Evolutionary conservation across 2,888 invertebrate species (phyloP).

Genomic region (Tridacna gigas): DNA sequence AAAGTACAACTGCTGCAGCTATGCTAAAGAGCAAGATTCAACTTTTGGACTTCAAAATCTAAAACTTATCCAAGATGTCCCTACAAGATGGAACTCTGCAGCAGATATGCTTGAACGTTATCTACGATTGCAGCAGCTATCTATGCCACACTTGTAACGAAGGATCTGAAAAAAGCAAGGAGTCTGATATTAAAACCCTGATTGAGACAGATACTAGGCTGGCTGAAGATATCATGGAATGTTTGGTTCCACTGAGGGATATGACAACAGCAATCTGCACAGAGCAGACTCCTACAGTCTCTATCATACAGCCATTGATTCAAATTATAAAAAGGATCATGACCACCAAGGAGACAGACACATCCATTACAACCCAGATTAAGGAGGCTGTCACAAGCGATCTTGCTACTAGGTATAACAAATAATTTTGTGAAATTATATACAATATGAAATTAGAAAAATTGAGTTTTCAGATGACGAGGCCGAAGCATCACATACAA

Average conservation of each 20-base stretch:
- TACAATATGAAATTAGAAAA: no score
- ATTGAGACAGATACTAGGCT: background rate
- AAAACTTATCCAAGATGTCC: conserved; percentile 34
- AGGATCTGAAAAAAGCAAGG: background rate
- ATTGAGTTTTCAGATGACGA: no score
- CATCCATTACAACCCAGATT: background rate
- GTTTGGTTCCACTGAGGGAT: conserved; percentile 21
- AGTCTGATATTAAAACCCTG: background rate
- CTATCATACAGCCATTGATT: conserved; percentile 19
- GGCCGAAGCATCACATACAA: no score
- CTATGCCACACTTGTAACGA: background rate
- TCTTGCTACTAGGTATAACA: background rate
- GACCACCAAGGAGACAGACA: background rate
- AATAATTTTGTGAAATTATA: no score
- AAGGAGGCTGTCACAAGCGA: background rate
- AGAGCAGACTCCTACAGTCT: conserved; percentile 38
- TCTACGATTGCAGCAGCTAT: conserved; percentile 25
- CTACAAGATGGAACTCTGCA: conserved; percentile 35
- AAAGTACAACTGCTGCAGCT: background rate
- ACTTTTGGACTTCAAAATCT: conserved; percentile 1
- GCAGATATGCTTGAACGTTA: conserved; percentile 47
- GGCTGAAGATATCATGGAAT: background rate
- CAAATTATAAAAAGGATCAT: background rate
- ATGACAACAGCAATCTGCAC: conserved; percentile 37
- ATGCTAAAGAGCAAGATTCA: background rate